Conservation (phyloP, 2,888 invertebrate species). For the Drosophila gaucha region DNA sequence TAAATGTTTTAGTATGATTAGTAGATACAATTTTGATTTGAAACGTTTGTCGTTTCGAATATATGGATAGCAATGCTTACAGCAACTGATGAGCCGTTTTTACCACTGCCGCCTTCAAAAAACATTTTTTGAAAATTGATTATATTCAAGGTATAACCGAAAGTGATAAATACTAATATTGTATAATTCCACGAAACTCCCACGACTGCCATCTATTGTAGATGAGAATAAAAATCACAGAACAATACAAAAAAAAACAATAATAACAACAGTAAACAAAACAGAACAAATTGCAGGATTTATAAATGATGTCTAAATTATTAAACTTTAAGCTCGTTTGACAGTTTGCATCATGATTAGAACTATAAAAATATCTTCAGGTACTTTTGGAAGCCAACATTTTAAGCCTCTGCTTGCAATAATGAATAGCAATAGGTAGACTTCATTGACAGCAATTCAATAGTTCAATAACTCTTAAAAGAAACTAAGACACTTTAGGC, state of each 20-base stretch:
- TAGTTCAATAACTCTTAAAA: not conserved
- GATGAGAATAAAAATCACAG: conserved; percentile 64
- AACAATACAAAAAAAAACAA: conserved; percentile 48
- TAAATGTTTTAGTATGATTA: conserved; percentile 38
- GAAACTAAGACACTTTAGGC: not conserved
- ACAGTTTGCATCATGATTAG: not conserved
- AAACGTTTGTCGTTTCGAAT: conserved; percentile 22
- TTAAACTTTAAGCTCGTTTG: not conserved
- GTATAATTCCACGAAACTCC: conserved; percentile 82
- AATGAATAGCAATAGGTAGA: not conserved
- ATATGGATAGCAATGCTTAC: conserved; percentile 85
- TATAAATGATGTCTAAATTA: conserved; percentile 3
- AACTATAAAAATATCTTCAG: not conserved
- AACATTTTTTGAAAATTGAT: conserved; percentile 90
- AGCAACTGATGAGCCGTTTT: conserved; percentile 98
- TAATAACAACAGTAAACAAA: conserved; percentile 44
- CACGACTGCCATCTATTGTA: conserved; percentile 83
- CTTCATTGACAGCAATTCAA: not conserved
- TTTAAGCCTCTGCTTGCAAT: too few species aligned
- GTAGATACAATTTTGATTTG: conserved; percentile 15
- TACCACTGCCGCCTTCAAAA: conserved; percentile 95
- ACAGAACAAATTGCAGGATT: conserved; percentile 10
- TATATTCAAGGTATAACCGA: conserved; percentile 86
- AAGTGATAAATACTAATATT: conserved; percentile 82
- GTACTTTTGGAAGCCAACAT: not conserved